phyloP scores from a whole-genome alignment of 2,888 invertebrate species.

The Oscheius sp. region DNA sequence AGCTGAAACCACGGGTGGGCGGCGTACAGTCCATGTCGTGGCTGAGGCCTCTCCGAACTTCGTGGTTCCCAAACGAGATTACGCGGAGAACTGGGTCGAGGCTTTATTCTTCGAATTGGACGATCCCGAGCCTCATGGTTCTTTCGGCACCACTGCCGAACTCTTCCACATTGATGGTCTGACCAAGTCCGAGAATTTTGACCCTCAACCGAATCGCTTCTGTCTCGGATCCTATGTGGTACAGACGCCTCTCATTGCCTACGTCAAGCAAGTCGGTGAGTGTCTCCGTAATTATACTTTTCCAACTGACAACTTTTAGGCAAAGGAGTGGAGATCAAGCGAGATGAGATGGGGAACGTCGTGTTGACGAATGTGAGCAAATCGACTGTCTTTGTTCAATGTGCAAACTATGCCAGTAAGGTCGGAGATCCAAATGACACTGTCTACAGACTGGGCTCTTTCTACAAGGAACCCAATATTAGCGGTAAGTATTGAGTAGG shows the following conservation, averaged over 20 bases:
- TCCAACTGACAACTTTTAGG: background rate
- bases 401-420: background rate
- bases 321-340: background rate
- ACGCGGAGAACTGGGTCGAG: background rate
- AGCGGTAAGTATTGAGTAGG: background rate
- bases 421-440: conserved; percentile 9
- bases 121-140: conserved; percentile 1
- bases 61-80: background rate
- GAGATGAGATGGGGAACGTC: conserved; percentile 12
- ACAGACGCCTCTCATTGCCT: background rate
- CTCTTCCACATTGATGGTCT: background rate
- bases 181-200: background rate
- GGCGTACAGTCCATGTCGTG: too few relatives aligned
- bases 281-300: background rate
- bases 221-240: conserved; percentile 4
- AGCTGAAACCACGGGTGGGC: too few relatives aligned
- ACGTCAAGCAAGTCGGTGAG: conserved; percentile 12
- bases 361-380: background rate
- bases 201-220: background rate
- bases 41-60: too few relatives aligned
- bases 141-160: background rate
- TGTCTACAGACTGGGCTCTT: conserved; percentile 2
- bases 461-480: background rate
- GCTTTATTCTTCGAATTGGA: background rate
- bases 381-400: conserved; percentile 8